Evolutionary conservation across 2,113 vertebrate species (phyloP).

Genomic region (Pedetes capensis): DNA sequence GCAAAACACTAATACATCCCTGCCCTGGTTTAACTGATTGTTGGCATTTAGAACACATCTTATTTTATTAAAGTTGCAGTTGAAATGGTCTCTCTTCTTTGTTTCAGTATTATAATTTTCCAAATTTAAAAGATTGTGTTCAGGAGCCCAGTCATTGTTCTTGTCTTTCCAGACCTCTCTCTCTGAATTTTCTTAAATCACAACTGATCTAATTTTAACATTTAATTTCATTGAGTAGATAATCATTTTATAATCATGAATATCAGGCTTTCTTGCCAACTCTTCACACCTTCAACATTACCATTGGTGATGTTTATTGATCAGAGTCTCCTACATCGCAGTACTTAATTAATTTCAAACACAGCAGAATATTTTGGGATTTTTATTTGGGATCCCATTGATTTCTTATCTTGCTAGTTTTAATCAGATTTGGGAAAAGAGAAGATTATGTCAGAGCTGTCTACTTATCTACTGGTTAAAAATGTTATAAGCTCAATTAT

Average conservation of each 20-base stretch:
- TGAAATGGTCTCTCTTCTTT: not conserved
- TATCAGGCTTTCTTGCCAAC: not conserved
- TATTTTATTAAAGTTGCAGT: not conserved
- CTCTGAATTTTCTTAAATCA: not conserved
- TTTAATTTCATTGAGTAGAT: constrained; percentile 64
- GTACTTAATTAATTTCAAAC: constrained; percentile 73
- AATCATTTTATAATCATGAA: not conserved
- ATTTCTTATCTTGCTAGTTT: constrained; percentile 60
- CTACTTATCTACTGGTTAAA: constrained; percentile 41
- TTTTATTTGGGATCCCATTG: constrained; percentile 46
- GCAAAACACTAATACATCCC: not conserved
- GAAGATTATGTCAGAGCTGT: constrained; percentile 60
- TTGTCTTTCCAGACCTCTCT: constrained; percentile 38
- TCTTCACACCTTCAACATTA: constrained; percentile 31
- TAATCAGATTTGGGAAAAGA: constrained; percentile 66
- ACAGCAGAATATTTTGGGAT: constrained; percentile 51
- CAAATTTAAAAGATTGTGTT: not conserved
- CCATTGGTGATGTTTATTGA: constrained; percentile 66
- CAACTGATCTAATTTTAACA: constrained; percentile 55
- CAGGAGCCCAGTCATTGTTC: not conserved
- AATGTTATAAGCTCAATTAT: constrained; percentile 21
- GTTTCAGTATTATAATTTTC: not conserved
- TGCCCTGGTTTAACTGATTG: not conserved
- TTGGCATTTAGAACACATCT: not conserved
- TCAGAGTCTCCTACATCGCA: not conserved